phyloP scores from a whole-genome alignment of 1,140 invertebrate species.

The Drosophila murphyi region DNA sequence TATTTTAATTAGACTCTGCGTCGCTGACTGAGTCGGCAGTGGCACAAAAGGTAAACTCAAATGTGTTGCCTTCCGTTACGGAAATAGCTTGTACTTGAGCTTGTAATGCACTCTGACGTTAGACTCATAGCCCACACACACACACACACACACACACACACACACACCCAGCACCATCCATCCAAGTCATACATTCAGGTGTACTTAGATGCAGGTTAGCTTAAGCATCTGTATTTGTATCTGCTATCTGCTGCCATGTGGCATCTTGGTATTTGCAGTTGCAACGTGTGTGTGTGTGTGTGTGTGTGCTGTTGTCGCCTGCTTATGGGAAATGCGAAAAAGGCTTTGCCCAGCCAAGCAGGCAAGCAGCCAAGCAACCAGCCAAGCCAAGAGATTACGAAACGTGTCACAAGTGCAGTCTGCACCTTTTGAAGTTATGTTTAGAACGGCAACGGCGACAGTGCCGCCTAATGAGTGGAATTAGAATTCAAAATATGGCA shows the following conservation, averaged over 20 bases:
- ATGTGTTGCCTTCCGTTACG: slow-evolving; percentile 69
- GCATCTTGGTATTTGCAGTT: slow-evolving; percentile 49
- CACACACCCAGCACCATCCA: background rate
- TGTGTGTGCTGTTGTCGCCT: slow-evolving; percentile 41
- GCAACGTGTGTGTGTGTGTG: slow-evolving; percentile 22
- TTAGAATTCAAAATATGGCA: slow-evolving; percentile 81
- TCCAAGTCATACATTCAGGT: slow-evolving; percentile 19
- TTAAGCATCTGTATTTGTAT: slow-evolving; percentile 64
- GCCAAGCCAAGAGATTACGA: slow-evolving; percentile 73
- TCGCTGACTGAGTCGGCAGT: slow-evolving; percentile 23
- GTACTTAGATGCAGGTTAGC: slow-evolving; percentile 66
- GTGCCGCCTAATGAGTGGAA: slow-evolving; percentile 74
- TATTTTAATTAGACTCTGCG: slow-evolving; percentile 54
- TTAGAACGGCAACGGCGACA: slow-evolving; percentile 68
- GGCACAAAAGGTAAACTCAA: slow-evolving; percentile 53
- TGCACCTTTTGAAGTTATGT: slow-evolving; percentile 82
- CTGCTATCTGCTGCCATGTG: slow-evolving; percentile 46
- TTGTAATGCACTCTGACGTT: slow-evolving; percentile 37
- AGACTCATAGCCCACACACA: slow-evolving; percentile 10
- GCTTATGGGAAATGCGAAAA: slow-evolving; percentile 68
- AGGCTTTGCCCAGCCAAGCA: slow-evolving; percentile 53
- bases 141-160: slow-evolving; percentile 2
- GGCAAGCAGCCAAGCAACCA: background rate
- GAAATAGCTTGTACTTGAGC: slow-evolving; percentile 78
- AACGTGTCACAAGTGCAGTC: slow-evolving; percentile 81